These are phyloP conservation scores for Buphagus erythrorhynchus DNA, from an alignment of 2,797 vertebrate species.

Conservation along the genomic window DNA sequence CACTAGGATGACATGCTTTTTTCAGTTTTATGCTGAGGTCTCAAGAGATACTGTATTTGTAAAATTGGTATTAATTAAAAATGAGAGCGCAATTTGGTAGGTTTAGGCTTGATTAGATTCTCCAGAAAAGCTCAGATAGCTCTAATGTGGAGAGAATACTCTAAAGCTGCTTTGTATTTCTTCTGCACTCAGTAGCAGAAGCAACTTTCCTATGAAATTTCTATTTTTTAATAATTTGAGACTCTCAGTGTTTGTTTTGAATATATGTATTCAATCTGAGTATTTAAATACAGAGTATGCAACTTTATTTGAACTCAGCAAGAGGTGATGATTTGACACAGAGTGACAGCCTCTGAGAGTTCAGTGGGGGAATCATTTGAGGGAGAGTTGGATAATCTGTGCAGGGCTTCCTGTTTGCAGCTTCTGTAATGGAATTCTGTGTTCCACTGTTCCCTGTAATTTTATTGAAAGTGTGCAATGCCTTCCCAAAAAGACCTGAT, in stretches of 20 bases:
- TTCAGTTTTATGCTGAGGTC: background rate
- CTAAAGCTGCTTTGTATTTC: background rate
- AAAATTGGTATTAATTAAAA: slow-evolving; percentile 25
- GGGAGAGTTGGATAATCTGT: background rate
- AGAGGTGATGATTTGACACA: background rate
- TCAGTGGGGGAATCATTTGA: background rate
- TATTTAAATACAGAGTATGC: background rate
- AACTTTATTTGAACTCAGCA: background rate
- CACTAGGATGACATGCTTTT: background rate
- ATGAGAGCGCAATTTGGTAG: background rate
- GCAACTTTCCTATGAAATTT: background rate
- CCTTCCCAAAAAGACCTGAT: background rate
- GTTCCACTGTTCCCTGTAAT: background rate
- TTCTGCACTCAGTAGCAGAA: background rate
- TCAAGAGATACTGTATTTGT: background rate
- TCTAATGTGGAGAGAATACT: background rate
- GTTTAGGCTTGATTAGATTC: background rate
- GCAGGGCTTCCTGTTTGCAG: background rate
- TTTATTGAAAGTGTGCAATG: background rate
- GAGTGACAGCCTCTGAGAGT: background rate
- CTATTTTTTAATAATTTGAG: background rate
- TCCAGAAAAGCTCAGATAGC: background rate
- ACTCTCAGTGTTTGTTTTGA: background rate
- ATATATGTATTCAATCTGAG: background rate
- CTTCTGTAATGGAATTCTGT: background rate